Percentiles rank a stretch among this genome's conserved stretches.
phyloP scores from a whole-genome alignment of 2,888 invertebrate genomes.

The Drosophila pegasa region DNA sequence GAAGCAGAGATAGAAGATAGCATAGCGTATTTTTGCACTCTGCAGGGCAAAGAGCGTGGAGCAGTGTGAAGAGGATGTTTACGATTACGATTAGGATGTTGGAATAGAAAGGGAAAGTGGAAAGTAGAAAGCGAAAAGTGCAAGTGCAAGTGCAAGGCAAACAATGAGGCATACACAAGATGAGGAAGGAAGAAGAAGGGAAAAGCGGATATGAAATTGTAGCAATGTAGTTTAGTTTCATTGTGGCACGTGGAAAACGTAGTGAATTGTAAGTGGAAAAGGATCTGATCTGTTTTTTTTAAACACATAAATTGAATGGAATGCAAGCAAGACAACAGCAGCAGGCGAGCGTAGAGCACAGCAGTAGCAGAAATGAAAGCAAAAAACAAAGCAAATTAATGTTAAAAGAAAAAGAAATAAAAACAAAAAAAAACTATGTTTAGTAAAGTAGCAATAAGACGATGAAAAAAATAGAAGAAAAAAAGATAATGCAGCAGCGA shows the following conservation, averaged over 20 bases:
- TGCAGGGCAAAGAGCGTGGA: slow-evolving; percentile 26
- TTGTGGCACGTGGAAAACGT: slow-evolving; percentile 39
- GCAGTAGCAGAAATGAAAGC: slow-evolving; percentile 58
- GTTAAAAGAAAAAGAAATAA: slow-evolving; percentile 23
- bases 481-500: slow-evolving; percentile 36
- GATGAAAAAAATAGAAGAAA: slow-evolving; percentile 20
- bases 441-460: slow-evolving; percentile 47
- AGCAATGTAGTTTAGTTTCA: slow-evolving; percentile 58
- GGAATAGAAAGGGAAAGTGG: slow-evolving; percentile 17
- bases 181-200: slow-evolving; percentile 22
- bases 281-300: slow-evolving; percentile 35
- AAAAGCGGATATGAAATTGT: slow-evolving; percentile 39
- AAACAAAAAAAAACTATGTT: slow-evolving; percentile 41
- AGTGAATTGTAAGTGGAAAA: slow-evolving; percentile 28
- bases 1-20: slow-evolving; percentile 43
- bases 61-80: background rate
- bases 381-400: slow-evolving; percentile 50
- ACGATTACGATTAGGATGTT: slow-evolving; percentile 9
- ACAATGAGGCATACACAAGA: slow-evolving; percentile 58
- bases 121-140: slow-evolving; percentile 17
- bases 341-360: slow-evolving; percentile 22
- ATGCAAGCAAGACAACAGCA: slow-evolving; percentile 21
- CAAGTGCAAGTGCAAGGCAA: slow-evolving; percentile 42
- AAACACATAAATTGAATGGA: background rate
- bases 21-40: slow-evolving; percentile 58